These are phyloP conservation scores for Linyphia triangularis DNA, from an alignment of 2,888 invertebrate species.

Conservation along the genomic window DNA sequence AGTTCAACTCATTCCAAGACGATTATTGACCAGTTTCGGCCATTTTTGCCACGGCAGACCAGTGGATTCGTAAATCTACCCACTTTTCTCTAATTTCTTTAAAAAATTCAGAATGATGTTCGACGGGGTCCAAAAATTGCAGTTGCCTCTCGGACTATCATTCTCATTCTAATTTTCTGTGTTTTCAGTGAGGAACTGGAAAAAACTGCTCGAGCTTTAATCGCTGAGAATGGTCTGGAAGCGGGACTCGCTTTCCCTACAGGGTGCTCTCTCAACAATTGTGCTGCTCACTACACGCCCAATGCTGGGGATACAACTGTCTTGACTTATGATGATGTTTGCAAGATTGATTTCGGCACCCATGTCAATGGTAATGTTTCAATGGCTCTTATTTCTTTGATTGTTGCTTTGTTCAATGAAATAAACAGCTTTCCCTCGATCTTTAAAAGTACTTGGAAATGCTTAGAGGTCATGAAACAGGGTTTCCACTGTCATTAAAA, in stretches of 20 bases:
- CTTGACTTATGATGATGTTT: slow-evolving; percentile 96
- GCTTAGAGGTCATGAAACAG: no score
- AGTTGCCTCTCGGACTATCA: no score
- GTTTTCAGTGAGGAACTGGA: slow-evolving; percentile 91
- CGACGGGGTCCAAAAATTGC: no score
- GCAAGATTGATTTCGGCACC: slow-evolving; percentile 99
- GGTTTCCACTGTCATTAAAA: no score
- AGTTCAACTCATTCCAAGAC: no score
- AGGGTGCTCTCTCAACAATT: slow-evolving; percentile 98
- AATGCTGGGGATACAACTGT: slow-evolving; percentile 98
- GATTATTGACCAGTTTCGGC: no score
- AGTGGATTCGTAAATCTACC: no score
- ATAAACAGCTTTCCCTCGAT: neutral
- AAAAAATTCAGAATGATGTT: no score
- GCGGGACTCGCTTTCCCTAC: slow-evolving; percentile 95
- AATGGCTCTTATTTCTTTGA: neutral
- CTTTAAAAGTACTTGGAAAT: no score
- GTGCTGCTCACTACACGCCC: slow-evolving; percentile 99
- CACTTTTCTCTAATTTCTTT: no score
- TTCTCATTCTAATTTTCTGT: no score
- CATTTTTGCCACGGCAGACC: no score
- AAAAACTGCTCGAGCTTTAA: slow-evolving; percentile 92
- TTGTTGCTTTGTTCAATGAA: neutral
- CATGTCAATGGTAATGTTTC: slow-evolving; percentile 90
- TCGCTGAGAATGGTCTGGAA: slow-evolving; percentile 95